Percentiles rank a stretch among this genome's conserved stretches.
phyloP scores from a whole-genome alignment of 2,888 invertebrate species.

The Steinernema carpocapsae region DNA sequence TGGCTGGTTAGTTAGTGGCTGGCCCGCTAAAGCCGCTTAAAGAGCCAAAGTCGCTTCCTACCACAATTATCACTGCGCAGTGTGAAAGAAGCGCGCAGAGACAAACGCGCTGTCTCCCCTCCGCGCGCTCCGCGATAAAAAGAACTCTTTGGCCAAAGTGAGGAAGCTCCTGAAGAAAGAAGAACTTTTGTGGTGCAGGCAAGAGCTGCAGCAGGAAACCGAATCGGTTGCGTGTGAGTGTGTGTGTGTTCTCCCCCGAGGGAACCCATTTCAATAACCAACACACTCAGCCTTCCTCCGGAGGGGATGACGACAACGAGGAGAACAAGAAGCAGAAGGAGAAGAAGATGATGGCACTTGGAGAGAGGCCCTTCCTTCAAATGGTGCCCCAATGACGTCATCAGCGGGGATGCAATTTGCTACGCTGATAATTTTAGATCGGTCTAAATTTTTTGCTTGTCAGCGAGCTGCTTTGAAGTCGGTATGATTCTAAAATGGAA shows the following conservation, averaged over 20 bases:
- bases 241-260: not conserved
- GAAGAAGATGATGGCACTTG: slow-evolving; percentile 1
- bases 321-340: too few species aligned
- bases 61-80: slow-evolving; percentile 2
- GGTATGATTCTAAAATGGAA: too few species aligned
- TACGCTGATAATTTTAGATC: slow-evolving; percentile 3
- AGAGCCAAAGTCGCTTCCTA: not conserved
- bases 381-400: slow-evolving; percentile 30
- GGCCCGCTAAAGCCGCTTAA: slow-evolving; percentile 22
- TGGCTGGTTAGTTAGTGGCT: too few species aligned
- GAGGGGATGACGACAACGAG: not conserved
- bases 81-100: not conserved
- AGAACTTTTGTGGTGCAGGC: not conserved
- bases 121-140: too few species aligned
- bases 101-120: too few species aligned
- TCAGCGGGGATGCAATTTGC: not conserved
- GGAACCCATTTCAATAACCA: slow-evolving; percentile 27
- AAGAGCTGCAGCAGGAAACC: not conserved
- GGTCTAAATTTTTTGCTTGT: not conserved
- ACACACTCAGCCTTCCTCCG: slow-evolving; percentile 16
- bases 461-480: too few species aligned
- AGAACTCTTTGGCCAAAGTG: too few species aligned
- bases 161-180: not conserved
- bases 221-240: not conserved
- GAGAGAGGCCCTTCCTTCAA: not conserved